Base-by-base conservation (phyloP, 2,113 vertebrate genomes). In the Podarcis raffonei region DNA sequence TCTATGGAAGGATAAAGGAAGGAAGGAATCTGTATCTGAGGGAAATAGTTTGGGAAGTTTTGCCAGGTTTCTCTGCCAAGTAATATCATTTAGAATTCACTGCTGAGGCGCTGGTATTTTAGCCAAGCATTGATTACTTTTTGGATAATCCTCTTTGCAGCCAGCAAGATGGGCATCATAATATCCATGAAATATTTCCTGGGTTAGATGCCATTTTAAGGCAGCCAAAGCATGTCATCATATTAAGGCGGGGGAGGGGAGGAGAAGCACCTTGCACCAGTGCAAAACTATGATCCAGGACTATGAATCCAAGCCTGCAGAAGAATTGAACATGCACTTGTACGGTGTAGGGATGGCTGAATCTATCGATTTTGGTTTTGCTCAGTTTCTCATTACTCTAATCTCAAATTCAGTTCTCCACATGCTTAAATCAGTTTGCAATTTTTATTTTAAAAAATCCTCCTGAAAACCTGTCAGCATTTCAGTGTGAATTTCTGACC, bases 81-180 rank as follows among this genome's bases (percentile, higher is more conserved):
- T 74, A 20, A 48, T 89, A 80, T 81, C n/a, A 76, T 25, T 13
- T 48, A 75, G 79, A 80, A 81, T 86, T 37, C 69, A 22, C 42
- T 76, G 30, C 59, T 81, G n/a, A 75, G 77, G 66, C 37, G 42
- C 13, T 65, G 75, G 35, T n/a, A 22, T n/a, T 89, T 85, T 74
- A 74, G 66, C 4, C 66, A 80, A 85, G 15, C 27, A 48, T 20
- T 80, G 76, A 78, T 89, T 72, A 72, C 69, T 62, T 37, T 79
- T 42, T 37, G 65, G 48, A 72, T 80, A 89, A 89, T 89, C 75
- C 75, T 80, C 72, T 72, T 74, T 72, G 11, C 35, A 75, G n/a
- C n/a, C 12, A 42, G 69, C 23, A 81, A 68, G 59, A 74, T 32
- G 18, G 83, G 48, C 77, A 75, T 37, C n/a, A 27, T 65, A 75